Conservation (phyloP, 2,113 vertebrate genomes). For the Rhinopithecus roxellana region DNA sequence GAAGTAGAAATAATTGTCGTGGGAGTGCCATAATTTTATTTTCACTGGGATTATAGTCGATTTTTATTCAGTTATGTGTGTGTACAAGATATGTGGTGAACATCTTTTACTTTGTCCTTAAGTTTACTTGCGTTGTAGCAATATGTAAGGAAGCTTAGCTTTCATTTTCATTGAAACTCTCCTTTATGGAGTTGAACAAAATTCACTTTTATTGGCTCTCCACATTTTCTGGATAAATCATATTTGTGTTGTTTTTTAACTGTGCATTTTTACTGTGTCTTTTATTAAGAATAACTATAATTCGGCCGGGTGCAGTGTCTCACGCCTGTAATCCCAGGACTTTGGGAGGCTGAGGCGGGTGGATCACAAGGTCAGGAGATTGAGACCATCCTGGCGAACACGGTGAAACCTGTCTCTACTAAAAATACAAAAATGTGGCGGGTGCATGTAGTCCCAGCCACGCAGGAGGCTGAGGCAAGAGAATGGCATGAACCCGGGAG, state of each 20-base stretch:
- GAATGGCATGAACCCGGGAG: no score
- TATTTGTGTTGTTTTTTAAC: not conserved
- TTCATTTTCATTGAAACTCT: not conserved
- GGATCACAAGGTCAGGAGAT: no score
- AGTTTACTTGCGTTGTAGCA: not conserved
- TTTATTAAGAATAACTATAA: constrained; percentile 1
- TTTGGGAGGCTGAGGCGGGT: no score
- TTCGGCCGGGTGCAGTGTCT: not conserved
- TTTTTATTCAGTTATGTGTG: not conserved
- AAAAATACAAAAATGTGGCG: no score
- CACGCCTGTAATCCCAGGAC: no score
- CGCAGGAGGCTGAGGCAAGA: no score
- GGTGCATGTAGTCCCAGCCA: no score
- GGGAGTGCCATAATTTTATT: not conserved
- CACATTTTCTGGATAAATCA: not conserved
- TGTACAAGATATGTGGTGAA: not conserved
- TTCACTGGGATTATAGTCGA: not conserved
- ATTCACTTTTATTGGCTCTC: not conserved
- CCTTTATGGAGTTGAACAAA: not conserved
- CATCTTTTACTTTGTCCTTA: not conserved
- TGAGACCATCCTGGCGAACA: no score
- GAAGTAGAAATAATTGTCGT: not conserved
- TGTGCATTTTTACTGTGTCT: not conserved
- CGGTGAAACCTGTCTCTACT: no score
- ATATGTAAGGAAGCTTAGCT: not conserved